Percentiles rank a stretch among this genome's conserved stretches.
Evolutionary conservation across 2,113 vertebrate genomes (phyloP).

Genomic region (Anser brachyrhynchus): DNA sequence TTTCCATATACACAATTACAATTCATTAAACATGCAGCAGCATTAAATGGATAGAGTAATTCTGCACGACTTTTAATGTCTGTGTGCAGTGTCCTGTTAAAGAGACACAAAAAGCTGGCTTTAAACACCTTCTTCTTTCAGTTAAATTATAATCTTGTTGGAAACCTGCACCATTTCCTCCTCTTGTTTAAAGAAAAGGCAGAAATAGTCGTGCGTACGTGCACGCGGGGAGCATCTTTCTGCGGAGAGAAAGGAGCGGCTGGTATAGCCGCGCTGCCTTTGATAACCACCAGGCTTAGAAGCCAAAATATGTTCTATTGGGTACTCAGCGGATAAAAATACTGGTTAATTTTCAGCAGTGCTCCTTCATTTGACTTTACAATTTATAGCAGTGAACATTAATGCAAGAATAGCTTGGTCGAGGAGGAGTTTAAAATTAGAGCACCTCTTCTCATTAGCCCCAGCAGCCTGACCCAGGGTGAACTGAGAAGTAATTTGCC

Average conservation of each 20-base stretch:
- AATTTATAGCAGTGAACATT: conserved; percentile 83
- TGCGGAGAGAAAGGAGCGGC: conserved; percentile 22
- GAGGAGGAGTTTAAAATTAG: conserved; percentile 89
- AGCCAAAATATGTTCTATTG: conserved; percentile 83
- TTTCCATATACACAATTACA: conserved; percentile 63
- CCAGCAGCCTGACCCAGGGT: conserved; percentile 84
- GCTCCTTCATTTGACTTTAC: conserved; percentile 89
- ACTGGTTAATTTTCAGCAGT: conserved; percentile 85
- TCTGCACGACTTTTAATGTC: conserved; percentile 39
- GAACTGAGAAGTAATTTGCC: conserved; percentile 85
- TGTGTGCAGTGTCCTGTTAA: conserved; percentile 54
- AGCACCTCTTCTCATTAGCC: conserved; percentile 87
- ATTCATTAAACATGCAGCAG: conserved; percentile 67
- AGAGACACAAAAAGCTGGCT: conserved; percentile 31
- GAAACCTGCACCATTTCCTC: conserved; percentile 34
- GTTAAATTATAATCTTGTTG: conserved; percentile 50
- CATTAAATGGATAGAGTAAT: conserved; percentile 46
- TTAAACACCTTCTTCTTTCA: conserved; percentile 51
- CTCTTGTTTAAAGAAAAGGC: conserved; percentile 22
- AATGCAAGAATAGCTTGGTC: conserved; percentile 83
- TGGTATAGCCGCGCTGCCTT: conserved; percentile 57
- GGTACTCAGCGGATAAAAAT: conserved; percentile 82
- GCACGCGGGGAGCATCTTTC: background rate
- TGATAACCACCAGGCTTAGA: conserved; percentile 74
- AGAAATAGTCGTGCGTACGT: background rate